Evolutionary conservation across 2,888 invertebrate genomes (phyloP).

Genomic region (Tanaodytes sp.): DNA sequence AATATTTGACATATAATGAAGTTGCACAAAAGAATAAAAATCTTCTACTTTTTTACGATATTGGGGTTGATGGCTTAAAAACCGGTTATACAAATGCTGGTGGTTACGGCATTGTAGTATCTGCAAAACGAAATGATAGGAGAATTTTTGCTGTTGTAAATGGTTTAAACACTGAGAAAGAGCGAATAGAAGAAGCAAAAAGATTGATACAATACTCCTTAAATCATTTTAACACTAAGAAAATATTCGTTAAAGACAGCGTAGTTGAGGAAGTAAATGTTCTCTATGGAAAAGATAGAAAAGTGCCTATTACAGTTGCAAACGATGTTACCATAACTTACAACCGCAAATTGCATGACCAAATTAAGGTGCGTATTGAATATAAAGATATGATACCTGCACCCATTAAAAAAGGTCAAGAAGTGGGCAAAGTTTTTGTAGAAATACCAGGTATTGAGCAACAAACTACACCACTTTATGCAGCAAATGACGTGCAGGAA

Average conservation of each 20-base stretch:
- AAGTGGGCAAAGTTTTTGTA: conserved; percentile 22
- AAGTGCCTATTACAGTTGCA: conserved; percentile 22
- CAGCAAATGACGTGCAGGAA: conserved; percentile 22
- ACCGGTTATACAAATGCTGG: conserved; percentile 25
- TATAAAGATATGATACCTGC: conserved; percentile 21
- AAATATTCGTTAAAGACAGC: conserved; percentile 21
- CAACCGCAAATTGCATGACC: conserved; percentile 22
- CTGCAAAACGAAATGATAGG: conserved; percentile 29
- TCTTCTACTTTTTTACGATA: conserved; percentile 17
- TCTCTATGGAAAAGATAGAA: conserved; percentile 22
- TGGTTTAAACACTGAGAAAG: conserved; percentile 25
- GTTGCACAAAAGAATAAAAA: conserved; percentile 25
- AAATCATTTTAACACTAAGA: conserved; percentile 25
- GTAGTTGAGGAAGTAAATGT: conserved; percentile 20
- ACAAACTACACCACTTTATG: conserved; percentile 21
- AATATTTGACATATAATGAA: conserved; percentile 27
- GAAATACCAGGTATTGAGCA: conserved; percentile 22
- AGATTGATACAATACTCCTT: conserved; percentile 23
- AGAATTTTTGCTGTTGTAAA: conserved; percentile 25
- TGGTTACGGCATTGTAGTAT: conserved; percentile 22
- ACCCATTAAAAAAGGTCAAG: conserved; percentile 21
- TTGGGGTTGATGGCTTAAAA: conserved; percentile 27
- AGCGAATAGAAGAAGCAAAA: conserved; percentile 25
- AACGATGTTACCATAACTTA: conserved; percentile 21
- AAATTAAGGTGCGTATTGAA: conserved; percentile 23